A percentile compares a stretch with the other conserved stretches of the same genome.
Evolutionary conservation across 2,888 invertebrate genomes (phyloP).

Genomic region (Andrena praecox): DNA sequence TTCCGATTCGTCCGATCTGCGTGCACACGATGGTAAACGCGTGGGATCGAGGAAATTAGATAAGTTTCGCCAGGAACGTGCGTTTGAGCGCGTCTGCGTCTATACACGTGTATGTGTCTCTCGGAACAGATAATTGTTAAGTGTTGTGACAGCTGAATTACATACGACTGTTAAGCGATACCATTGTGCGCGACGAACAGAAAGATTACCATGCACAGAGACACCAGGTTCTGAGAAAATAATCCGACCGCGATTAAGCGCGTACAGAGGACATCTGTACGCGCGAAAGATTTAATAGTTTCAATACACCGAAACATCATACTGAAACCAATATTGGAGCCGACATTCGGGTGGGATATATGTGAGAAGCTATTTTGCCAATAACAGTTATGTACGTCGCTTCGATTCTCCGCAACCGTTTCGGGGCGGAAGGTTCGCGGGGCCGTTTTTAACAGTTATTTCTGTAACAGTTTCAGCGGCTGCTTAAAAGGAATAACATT

Average conservation of each 20-base stretch:
- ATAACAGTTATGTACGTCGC: not conserved
- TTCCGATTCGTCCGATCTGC: no score
- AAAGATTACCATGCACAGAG: not conserved
- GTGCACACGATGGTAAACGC: not conserved
- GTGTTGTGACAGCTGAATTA: not conserved
- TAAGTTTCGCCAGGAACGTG: not conserved
- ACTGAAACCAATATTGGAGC: not conserved
- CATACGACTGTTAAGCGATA: not conserved
- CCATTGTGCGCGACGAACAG: not conserved
- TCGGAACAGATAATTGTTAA: not conserved
- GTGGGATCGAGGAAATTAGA: not conserved
- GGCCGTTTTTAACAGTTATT: not conserved
- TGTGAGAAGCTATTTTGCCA: not conserved
- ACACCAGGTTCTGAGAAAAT: not conserved
- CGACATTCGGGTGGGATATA: not conserved
- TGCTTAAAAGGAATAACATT: slow-evolving; percentile 55
- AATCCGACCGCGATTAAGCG: not conserved
- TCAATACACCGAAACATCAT: not conserved
- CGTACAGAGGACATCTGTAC: not conserved
- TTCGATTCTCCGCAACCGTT: not conserved
- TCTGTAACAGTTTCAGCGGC: slow-evolving; percentile 1
- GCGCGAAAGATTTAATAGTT: not conserved
- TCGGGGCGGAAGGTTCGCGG: not conserved
- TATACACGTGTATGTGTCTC: not conserved
- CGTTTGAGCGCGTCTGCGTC: not conserved